Conservation (phyloP, 2,113 vertebrate species). For the Empidonax alnorum region DNA sequence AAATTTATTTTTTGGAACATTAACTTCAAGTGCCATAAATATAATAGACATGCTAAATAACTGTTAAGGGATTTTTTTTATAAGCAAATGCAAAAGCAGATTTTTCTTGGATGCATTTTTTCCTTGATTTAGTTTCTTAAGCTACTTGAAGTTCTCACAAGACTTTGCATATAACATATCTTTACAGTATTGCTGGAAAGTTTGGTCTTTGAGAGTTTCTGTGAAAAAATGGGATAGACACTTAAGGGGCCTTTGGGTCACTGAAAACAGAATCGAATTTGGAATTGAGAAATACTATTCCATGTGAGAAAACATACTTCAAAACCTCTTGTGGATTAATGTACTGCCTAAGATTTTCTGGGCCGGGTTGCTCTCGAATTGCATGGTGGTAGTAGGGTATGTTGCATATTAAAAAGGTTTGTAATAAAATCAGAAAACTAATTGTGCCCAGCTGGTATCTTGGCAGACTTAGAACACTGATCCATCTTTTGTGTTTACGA, state of each 20-base stretch:
- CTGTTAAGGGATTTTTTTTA: not conserved
- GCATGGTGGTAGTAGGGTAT: not conserved
- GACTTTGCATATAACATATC: not conserved
- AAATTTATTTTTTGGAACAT: not conserved
- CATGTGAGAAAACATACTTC: not conserved
- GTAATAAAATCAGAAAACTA: not conserved
- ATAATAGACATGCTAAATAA: not conserved
- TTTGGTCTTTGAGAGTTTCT: not conserved
- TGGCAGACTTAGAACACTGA: not conserved
- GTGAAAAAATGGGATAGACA: not conserved
- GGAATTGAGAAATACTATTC: not conserved
- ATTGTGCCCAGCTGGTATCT: not conserved
- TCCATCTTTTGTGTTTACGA: not conserved
- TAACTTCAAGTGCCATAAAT: not conserved
- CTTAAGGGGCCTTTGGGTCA: not conserved
- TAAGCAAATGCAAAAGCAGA: not conserved
- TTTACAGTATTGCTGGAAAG: not conserved
- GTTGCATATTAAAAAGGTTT: not conserved
- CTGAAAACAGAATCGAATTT: not conserved
- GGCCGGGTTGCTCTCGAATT: not conserved
- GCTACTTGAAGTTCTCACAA: not conserved
- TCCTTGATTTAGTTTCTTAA: not conserved
- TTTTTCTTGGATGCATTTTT: not conserved
- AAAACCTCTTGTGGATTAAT: not conserved
- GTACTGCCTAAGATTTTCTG: not conserved